Percentiles rank a stretch among this genome's conserved stretches.
These are phyloP conservation scores for Sigmodon hispidus DNA, from an alignment of 2,113 vertebrate species.

Conservation along the genomic window DNA sequence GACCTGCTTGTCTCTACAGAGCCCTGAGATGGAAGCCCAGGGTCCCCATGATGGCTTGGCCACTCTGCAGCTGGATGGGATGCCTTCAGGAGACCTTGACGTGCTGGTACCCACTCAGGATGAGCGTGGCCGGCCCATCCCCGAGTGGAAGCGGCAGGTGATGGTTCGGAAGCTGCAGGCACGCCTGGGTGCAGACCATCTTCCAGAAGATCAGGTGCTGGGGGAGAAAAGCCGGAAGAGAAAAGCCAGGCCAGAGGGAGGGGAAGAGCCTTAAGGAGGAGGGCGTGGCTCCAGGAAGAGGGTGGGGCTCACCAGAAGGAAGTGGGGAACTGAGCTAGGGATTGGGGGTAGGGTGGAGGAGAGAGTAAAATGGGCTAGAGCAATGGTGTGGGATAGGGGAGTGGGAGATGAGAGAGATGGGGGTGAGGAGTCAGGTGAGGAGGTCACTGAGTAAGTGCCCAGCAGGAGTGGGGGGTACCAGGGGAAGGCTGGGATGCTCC, in stretches of 20 bases:
- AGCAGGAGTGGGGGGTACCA: neutral
- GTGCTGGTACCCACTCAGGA: conserved; percentile 95
- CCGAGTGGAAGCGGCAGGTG: conserved; percentile 98
- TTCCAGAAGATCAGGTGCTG: conserved; percentile 5
- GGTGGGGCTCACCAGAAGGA: neutral
- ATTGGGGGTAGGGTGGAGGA: neutral
- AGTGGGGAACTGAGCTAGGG: neutral
- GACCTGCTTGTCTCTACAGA: conserved; percentile 46
- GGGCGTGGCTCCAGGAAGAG: neutral
- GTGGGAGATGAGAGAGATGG: neutral
- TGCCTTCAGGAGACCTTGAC: conserved; percentile 90
- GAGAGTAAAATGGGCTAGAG: neutral
- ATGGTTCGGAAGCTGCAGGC: conserved; percentile 95
- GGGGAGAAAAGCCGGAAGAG: neutral
- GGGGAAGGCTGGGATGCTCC: neutral
- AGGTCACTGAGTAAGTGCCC: neutral
- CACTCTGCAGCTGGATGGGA: conserved; percentile 84
- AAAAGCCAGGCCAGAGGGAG: neutral
- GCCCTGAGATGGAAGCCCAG: neutral
- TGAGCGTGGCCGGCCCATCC: conserved; percentile 91
- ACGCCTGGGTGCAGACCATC: conserved; percentile 87
- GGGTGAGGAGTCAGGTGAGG: neutral
- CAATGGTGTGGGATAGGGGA: neutral
- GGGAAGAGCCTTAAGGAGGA: neutral
- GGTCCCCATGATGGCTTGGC: neutral